A percentile compares a stretch with the other conserved stretches of the same genome.
Evolutionary conservation across 1,140 invertebrate genomes (phyloP).

Genomic region (Helicoverpa zea): DNA sequence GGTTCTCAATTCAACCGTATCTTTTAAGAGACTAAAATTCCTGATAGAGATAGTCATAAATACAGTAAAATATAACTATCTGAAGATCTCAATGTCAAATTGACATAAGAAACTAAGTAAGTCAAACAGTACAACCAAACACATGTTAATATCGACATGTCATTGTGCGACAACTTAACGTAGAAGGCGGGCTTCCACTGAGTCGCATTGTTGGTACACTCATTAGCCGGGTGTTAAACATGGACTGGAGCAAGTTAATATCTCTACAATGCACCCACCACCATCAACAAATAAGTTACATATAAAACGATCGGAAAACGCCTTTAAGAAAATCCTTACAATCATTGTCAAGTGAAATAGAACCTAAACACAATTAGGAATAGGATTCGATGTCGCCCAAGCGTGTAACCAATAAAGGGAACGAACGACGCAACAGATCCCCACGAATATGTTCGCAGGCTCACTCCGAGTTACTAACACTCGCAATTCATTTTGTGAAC

Average conservation of each 20-base stretch:
- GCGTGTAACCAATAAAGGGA: constrained; percentile 76
- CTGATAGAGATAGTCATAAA: no score
- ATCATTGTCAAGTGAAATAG: constrained; percentile 62
- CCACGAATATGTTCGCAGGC: constrained; percentile 84
- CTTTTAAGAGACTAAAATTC: no score
- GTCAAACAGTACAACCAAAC: not conserved
- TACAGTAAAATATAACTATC: no score
- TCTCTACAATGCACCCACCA: constrained; percentile 58
- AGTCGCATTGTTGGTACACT: constrained; percentile 42
- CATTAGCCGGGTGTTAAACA: constrained; percentile 52
- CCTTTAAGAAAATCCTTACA: constrained; percentile 62
- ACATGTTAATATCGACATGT: not conserved
- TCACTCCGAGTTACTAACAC: constrained; percentile 85
- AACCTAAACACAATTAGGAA: constrained; percentile 67
- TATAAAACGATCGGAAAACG: constrained; percentile 70
- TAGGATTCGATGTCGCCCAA: constrained; percentile 70
- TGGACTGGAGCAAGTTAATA: constrained; percentile 56
- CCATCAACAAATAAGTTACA: constrained; percentile 71
- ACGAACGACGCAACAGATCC: constrained; percentile 82
- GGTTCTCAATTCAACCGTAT: no score
- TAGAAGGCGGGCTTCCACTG: constrained; percentile 1
- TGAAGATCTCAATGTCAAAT: no score
- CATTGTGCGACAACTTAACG: constrained; percentile 8
- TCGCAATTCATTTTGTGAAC: constrained; percentile 86
- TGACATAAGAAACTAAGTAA: no score